A percentile compares a stretch with the other conserved stretches of the same genome.
phyloP scores from a whole-genome alignment of 2,888 invertebrate species.

The Tortrix viridana region DNA sequence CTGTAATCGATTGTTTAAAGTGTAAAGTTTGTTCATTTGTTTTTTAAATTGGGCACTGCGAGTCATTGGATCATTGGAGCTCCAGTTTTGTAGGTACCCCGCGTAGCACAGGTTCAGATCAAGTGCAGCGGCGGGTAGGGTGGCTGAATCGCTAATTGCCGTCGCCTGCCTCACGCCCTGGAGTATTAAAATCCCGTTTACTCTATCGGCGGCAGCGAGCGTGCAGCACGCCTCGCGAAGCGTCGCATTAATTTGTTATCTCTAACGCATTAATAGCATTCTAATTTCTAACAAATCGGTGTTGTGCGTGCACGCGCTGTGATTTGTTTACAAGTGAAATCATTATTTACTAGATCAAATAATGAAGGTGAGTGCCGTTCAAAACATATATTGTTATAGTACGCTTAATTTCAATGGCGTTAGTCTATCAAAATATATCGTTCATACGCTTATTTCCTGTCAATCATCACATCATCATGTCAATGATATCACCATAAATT shows the following conservation, averaged over 20 bases:
- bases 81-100: too few species aligned
- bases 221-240: constrained; percentile 29
- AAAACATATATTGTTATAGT: background rate
- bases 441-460: background rate
- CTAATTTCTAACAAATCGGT: constrained; percentile 3
- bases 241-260: constrained; percentile 5
- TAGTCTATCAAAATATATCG: too few species aligned
- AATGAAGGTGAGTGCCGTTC: constrained; percentile 32
- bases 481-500: background rate
- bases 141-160: constrained; percentile 30
- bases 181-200: constrained; percentile 31
- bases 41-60: too few species aligned
- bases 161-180: constrained; percentile 19
- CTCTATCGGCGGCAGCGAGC: constrained; percentile 25
- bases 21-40: too few species aligned
- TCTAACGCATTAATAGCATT: constrained; percentile 10
- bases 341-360: constrained; percentile 1
- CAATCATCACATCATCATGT: too few species aligned
- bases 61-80: too few species aligned
- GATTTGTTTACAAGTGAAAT: background rate
- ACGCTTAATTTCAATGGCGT: too few species aligned
- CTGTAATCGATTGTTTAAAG: too few species aligned
- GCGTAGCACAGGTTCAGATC: too few species aligned
- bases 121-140: constrained; percentile 10
- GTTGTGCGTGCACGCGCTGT: constrained; percentile 15